Base-by-base conservation (phyloP, 2,113 vertebrate genomes). In the Zapus hudsonius region DNA sequence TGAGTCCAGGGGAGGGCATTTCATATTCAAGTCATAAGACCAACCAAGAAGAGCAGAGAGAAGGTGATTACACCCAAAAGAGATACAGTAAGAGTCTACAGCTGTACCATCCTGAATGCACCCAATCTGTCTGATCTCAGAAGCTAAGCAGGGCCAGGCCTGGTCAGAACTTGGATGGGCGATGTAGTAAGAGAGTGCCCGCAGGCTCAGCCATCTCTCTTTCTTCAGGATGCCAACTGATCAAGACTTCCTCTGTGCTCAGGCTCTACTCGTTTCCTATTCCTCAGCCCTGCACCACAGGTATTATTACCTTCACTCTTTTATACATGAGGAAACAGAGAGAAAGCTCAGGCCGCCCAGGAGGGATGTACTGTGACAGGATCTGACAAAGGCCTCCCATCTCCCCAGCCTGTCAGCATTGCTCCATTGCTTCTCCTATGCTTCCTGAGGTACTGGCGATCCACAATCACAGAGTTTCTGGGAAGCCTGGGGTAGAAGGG, bases 381-480 rank as follows among this genome's bases (percentile, higher is more conserved):
- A 57, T 66, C 29, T 76, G 36, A 55, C 36, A 4, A 16, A 2
- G 13, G 63, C 33, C 38, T 7, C 3, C 42, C 27, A 13, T 66
- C 23, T 84, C 27, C 38, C 17, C 1, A 40, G 64, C 4, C 64
- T 33, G 7, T 42, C 29, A 61, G 7, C 36, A 29, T 44, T 19
- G 17, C 12, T 20, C 6, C 2, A 3, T 7, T 10, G 7, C 66
- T 64, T 73, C 67, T 23, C 6, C 29, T 38, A 3, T 9, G 36
- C n/a, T 55, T 20, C 83, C 36, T 57, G 59, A 36, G 5, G 29
- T 12, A 15, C 20, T 29, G 3, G 9, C 11, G 23, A 64, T n/a
- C 9, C 17, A 15, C 22, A 27, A 1, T 16, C 10, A 0, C 23
- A 0, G 29, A 55, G 7, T 5, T 3, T 2, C 7, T 1, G 9